phyloP scores from a whole-genome alignment of 2,797 vertebrate species.

The Sebastes aleutianus region DNA sequence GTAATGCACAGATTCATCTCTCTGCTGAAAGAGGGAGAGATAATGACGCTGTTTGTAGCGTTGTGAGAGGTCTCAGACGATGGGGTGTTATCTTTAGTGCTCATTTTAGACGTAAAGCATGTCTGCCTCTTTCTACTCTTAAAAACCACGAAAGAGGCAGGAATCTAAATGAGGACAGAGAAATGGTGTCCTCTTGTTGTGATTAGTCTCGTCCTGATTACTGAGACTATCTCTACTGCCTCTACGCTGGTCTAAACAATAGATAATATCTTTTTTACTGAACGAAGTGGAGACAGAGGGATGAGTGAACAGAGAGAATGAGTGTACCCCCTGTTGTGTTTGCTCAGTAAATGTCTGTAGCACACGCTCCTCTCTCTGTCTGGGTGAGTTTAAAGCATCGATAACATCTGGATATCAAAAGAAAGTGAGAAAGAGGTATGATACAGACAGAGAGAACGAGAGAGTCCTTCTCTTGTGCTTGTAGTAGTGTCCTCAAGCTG shows the following conservation, averaged over 20 bases:
- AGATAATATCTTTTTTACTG: constrained; percentile 44
- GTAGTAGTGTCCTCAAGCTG: constrained; percentile 29
- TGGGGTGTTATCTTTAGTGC: background rate
- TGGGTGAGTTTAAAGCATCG: background rate
- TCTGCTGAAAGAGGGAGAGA: constrained; percentile 6
- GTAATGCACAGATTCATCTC: constrained; percentile 38
- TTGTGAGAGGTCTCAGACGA: constrained; percentile 17
- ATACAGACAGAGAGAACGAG: constrained; percentile 27
- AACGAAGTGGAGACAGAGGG: constrained; percentile 26
- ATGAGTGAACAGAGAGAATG: constrained; percentile 11
- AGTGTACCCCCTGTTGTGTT: constrained; percentile 18
- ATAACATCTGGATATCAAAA: constrained; percentile 54
- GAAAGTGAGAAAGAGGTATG: constrained; percentile 30
- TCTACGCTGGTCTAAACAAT: constrained; percentile 26
- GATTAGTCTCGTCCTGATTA: constrained; percentile 40
- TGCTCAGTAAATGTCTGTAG: constrained; percentile 18
- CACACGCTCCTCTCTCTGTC: background rate
- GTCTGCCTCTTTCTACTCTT: background rate
- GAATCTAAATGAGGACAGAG: constrained; percentile 9
- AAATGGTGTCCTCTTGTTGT: constrained; percentile 18
- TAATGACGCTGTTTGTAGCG: background rate
- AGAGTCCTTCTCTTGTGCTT: constrained; percentile 7
- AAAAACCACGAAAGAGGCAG: background rate
- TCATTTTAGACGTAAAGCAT: background rate
- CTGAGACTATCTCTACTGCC: background rate